Base-by-base conservation (phyloP, 2,797 vertebrate genomes). In the Bradypodion ventrale region DNA sequence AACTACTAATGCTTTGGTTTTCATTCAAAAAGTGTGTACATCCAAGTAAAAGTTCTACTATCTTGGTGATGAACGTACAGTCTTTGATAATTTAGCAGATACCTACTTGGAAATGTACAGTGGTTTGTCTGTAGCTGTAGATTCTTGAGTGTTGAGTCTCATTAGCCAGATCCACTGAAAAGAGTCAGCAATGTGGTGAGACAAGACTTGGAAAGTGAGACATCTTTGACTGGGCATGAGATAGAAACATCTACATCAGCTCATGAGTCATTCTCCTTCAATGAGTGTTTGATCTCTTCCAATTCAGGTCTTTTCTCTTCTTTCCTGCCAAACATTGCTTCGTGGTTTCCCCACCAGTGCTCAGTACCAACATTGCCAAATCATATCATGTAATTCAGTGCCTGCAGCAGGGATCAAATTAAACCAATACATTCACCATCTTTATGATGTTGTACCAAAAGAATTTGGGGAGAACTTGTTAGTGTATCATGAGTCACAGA, bases 381-480 rank as follows among this genome's bases (percentile, higher is more conserved):
- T 52, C 72, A 74, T 7, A 16, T 15, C 29, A 32, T 35, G 37
- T 65, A 63, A 49, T 84, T 79, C 44, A 65, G 42, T 21, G 65
- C 25, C 68, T 63, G 32, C 42, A 78, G 76, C 68, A 46, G 49
- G 66, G 78, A 84, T 52, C 52, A 83, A 56, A 7, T 60, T 37
- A 77, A 77, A 40, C 21, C 10, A 68, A 44, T 16, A 12, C 2
- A 68, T 40, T 1, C 37, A 84, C 46, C 23, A 78, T 83, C 44
- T 78, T 42, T 83, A 37, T 68, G 23, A 84, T 19, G 21, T 32
- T 82, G 66, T 37, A 32, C 56, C 75, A 84, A 42, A 35, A 72
- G 75, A 32, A 78, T 40, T 73, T 63, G 32, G 2, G 21, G 40
- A 9, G 42, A 49, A 21, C 21, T 27, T 4, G 25, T 27, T 27